A percentile compares a stretch with the other conserved stretches of the same genome.
Conservation (phyloP, 2,113 vertebrate genomes). For the Porphyrio hochstetteri region DNA sequence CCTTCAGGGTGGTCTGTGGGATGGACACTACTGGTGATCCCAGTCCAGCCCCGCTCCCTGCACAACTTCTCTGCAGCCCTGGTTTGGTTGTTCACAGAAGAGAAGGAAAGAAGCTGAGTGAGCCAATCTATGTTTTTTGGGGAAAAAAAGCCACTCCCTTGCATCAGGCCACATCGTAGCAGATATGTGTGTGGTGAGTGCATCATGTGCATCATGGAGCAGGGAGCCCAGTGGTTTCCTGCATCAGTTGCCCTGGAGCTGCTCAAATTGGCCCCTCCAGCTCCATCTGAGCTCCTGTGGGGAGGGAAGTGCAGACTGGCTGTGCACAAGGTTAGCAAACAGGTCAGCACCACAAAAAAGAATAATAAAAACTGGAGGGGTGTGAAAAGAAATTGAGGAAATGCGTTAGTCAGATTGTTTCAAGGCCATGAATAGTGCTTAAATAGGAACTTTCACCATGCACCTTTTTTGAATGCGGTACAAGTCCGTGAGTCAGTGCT, state of each 20-base stretch:
- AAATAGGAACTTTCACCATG: neutral
- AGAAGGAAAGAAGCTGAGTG: neutral
- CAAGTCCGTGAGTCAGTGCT: constrained; percentile 33
- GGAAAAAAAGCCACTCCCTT: accelerated
- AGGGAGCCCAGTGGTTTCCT: neutral
- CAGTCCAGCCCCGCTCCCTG: accelerated
- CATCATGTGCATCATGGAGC: neutral
- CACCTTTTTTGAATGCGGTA: neutral
- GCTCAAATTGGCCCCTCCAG: neutral
- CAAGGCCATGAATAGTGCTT: neutral
- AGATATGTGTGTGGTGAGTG: neutral
- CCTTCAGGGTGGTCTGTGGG: neutral
- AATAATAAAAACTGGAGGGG: neutral
- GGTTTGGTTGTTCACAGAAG: neutral
- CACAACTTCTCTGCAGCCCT: neutral
- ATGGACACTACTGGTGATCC: neutral
- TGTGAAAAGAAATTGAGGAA: neutral
- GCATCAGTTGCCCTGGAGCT: neutral
- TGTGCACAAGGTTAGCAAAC: neutral
- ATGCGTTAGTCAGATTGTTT: constrained; percentile 37
- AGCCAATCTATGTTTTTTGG: neutral
- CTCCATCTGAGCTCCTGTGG: neutral
- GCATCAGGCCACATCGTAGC: neutral
- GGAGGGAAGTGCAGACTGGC: neutral
- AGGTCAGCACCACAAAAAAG: neutral